Evolutionary conservation across 2,888 invertebrate genomes (phyloP), one percentile per base, ranked within the genome.

Genomic region (Ichneumon xanthorius): DNA sequence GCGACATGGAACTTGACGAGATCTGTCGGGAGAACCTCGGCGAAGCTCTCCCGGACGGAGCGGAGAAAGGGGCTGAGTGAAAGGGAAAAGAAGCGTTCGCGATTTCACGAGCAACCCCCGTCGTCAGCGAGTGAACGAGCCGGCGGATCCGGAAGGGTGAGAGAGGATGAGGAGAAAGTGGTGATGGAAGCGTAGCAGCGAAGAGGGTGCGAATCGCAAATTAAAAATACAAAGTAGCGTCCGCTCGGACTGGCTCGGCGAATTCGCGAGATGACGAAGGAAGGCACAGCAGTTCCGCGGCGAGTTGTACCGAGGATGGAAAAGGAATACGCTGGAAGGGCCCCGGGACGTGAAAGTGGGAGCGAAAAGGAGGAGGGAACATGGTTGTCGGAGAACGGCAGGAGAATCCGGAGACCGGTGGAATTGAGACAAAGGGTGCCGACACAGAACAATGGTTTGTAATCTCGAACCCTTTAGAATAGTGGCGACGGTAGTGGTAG

Each of bases 371-470:
- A 80, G 63, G 84, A 68, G 86, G 65, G 68, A 61, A 71, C 53
- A 26, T 16, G 80, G 83, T 82, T 80, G 78, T 81, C 79, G 68
- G 76, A 61, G 80, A 68, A 77, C 63, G 70, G 70, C 75, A 55
- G 45, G 79, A 81, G 78, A 70, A 50, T 67, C 80, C 61, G 55
- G 76, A 88, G 87, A 90, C 89, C 91, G 89, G 90, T 90, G 89
- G 90, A 90, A 91, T 90, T 92, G 93, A 93, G 93, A 93, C 93
- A 93, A 93, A 93, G 92, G 92, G 91, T 89, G 90, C 90, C 88
- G 82, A 87, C 88, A 86, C 90, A 90, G 87, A 92, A 93, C 93
- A 93, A 93, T 93, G 90, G 92, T 91, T 92, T 92, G 93, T 93
- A 93, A 93, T 93, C 93, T 93, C 92, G 89, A 92, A 90, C 91